Percentiles rank a stretch among this genome's conserved stretches.
These are phyloP conservation scores for Theonella swinhoei DNA, from an alignment of 37 sponge, comb jelly and placozoan species.

Conservation along the genomic window DNA sequence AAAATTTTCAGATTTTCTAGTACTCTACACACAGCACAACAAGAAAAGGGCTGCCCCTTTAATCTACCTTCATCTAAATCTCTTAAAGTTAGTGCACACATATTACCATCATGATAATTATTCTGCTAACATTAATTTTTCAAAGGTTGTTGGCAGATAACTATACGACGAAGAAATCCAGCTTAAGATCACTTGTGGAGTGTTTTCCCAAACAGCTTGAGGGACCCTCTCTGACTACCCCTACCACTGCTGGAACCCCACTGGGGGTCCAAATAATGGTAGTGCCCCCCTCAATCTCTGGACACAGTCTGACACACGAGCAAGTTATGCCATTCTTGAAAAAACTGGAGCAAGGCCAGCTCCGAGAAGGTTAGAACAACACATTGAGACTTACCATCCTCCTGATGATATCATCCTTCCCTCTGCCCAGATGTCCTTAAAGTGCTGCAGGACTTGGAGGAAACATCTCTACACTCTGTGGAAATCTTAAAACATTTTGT, in stretches of 20 bases:
- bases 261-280: not conserved
- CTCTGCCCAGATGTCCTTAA: constrained; percentile 70
- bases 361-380: constrained; percentile 45
- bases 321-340: constrained; percentile 77
- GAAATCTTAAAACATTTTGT: constrained; percentile 82
- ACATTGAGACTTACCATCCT: not conserved
- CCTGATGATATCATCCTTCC: no score
- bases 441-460: constrained; percentile 76
- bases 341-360: constrained; percentile 72
- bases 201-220: constrained; percentile 25
- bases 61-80: constrained; percentile 26
- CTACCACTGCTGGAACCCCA: not conserved
- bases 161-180: constrained; percentile 44
- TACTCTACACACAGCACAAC: constrained; percentile 51
- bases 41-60: constrained; percentile 43
- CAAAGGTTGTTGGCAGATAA: constrained; percentile 33
- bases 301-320: constrained; percentile 38
- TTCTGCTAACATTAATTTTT: not conserved
- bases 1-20: constrained; percentile 45
- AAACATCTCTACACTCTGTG: constrained; percentile 72
- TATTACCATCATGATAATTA: not conserved
- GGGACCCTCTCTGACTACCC: not conserved
- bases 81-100: constrained; percentile 26
- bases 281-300: constrained; percentile 18
- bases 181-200: constrained; percentile 25